Evolutionary conservation across 2,113 vertebrate genomes (phyloP).

Genomic region (Thinocorus orbignyianus): DNA sequence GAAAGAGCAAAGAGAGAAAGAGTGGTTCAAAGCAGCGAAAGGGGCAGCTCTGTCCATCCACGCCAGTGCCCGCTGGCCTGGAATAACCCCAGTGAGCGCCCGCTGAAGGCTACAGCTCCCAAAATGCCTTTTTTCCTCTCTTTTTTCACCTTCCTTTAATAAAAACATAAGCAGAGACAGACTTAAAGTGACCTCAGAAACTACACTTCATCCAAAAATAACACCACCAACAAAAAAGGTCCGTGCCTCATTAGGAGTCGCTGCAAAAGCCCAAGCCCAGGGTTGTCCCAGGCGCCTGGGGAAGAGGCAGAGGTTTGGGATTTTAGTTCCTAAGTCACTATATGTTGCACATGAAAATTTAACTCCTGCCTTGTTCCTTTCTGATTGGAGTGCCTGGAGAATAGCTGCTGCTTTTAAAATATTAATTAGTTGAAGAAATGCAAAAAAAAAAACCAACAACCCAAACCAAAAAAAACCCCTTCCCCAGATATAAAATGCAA

Average conservation of each 20-base stretch:
- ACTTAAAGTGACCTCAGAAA: not conserved
- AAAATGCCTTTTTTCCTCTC: too few relatives aligned
- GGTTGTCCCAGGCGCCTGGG: not conserved
- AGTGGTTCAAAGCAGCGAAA: rapidly evolving
- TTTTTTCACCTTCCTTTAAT: not conserved
- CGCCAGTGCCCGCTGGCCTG: not conserved
- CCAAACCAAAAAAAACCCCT: not conserved
- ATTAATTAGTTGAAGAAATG: not conserved
- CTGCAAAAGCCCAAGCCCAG: not conserved
- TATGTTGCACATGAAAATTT: not conserved
- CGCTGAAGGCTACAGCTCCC: not conserved
- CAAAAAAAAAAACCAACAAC: not conserved
- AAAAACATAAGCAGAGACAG: not conserved
- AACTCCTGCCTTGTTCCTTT: constrained; percentile 2
- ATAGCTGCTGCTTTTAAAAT: not conserved
- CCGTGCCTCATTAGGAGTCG: not conserved
- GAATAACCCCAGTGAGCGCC: not conserved
- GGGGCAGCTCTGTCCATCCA: not conserved
- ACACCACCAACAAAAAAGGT: not conserved
- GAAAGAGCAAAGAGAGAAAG: not conserved
- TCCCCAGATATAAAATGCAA: not conserved
- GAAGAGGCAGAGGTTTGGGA: not conserved
- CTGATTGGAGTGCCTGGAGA: not conserved
- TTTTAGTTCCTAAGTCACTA: constrained; percentile 1
- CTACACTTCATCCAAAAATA: not conserved